Percentiles rank a stretch among this genome's conserved stretches.
phyloP scores from a whole-genome alignment of 2,797 vertebrate genomes.

The Moxostoma hubbsi region DNA sequence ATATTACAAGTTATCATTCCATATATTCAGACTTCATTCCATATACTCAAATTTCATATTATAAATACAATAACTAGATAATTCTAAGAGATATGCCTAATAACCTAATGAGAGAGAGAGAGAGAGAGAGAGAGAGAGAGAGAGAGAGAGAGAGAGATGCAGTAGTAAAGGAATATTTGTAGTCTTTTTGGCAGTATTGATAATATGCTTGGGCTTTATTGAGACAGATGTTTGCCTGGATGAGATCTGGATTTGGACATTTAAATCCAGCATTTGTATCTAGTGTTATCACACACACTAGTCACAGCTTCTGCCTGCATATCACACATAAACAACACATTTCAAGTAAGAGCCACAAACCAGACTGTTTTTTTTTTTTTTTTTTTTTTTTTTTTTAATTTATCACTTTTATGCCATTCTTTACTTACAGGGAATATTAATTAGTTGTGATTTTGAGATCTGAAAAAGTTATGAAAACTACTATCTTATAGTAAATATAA shows the following conservation, averaged over 20 bases:
- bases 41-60: no score
- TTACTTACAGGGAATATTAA: neutral
- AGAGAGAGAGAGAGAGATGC: neutral
- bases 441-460: no score
- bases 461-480: no score
- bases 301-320: conserved; percentile 57
- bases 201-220: neutral
- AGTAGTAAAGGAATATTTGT: neutral
- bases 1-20: no score
- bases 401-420: neutral
- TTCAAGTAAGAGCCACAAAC: conserved; percentile 50
- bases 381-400: conserved; percentile 8
- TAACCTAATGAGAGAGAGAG: neutral
- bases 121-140: neutral
- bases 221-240: conserved; percentile 6
- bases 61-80: no score
- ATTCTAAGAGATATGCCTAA: no score
- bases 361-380: conserved; percentile 32
- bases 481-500: no score
- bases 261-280: conserved; percentile 46
- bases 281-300: conserved; percentile 50
- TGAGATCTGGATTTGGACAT: conserved; percentile 45
- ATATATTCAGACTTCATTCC: no score
- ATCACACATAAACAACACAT: conserved; percentile 59
- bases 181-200: neutral